Percentiles rank a stretch among this genome's conserved stretches.
These are phyloP conservation scores for Rhinogobio ventralis DNA, from an alignment of 2,797 vertebrate genomes.

Conservation along the genomic window DNA sequence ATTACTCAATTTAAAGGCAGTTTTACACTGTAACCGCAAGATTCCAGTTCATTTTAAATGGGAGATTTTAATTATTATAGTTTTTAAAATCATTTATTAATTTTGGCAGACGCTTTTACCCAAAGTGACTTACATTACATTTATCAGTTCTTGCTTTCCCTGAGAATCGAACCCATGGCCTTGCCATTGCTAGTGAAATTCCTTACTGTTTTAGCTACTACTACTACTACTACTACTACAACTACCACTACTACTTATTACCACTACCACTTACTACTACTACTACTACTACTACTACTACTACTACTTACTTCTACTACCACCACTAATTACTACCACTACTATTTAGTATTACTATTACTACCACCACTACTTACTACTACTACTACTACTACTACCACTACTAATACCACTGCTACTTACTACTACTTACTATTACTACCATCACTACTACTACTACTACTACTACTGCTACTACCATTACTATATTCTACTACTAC, in stretches of 20 bases:
- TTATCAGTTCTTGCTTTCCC: background rate
- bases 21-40: background rate
- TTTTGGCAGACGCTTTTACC: background rate
- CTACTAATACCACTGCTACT: too few species aligned
- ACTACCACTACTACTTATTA: too few species aligned
- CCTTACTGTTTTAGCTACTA: background rate
- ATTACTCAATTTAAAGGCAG: constrained; percentile 35
- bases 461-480: background rate
- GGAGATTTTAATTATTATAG: background rate
- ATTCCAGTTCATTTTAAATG: background rate
- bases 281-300: too few species aligned
- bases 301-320: too few species aligned
- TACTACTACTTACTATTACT: too few species aligned
- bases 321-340: too few species aligned
- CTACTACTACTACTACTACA: too few species aligned
- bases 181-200: background rate
- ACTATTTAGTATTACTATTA: too few species aligned
- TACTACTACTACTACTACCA: too few species aligned
- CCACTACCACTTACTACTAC: too few species aligned
- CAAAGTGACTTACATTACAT: background rate
- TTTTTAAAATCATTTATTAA: background rate
- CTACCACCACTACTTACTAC: too few species aligned
- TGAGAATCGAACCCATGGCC: background rate
- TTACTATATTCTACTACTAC: background rate
- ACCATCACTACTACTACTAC: too few species aligned